Percentiles rank a stretch among this genome's conserved stretches.
phyloP scores from a whole-genome alignment of 2,797 vertebrate species.

The Mallotus villosus region DNA sequence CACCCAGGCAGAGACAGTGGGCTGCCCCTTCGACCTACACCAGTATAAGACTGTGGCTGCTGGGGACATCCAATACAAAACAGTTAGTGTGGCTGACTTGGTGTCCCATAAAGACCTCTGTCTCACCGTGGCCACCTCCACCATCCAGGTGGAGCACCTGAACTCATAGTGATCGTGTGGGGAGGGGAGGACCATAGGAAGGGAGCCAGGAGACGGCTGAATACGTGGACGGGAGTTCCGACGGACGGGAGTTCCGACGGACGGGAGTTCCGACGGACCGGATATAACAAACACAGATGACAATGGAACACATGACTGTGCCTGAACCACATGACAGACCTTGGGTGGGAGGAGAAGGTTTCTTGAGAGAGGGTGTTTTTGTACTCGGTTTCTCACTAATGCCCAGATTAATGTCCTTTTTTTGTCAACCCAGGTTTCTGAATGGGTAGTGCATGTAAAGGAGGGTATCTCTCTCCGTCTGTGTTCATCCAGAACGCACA shows the following conservation, averaged over 20 bases:
- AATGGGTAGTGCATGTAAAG: constrained; percentile 60
- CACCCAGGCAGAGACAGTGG: constrained; percentile 59
- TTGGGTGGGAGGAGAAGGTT: neutral
- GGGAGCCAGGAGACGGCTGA: constrained; percentile 6
- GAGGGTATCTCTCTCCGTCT: constrained; percentile 66
- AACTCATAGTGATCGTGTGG: constrained; percentile 82
- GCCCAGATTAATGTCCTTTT: constrained; percentile 49
- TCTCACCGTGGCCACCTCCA: constrained; percentile 93
- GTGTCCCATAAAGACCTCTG: constrained; percentile 96
- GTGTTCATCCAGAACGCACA: constrained; percentile 51
- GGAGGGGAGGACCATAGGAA: constrained; percentile 15
- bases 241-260: constrained; percentile 43
- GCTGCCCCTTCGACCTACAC: constrained; percentile 93
- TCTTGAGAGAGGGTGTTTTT: constrained; percentile 21
- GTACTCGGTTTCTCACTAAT: constrained; percentile 37
- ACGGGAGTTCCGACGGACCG: constrained; percentile 39
- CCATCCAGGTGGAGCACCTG: constrained; percentile 97
- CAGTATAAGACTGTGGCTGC: constrained; percentile 90
- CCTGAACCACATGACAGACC: constrained; percentile 39
- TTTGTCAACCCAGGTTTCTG: constrained; percentile 42
- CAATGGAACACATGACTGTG: constrained; percentile 56
- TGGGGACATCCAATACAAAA: constrained; percentile 79
- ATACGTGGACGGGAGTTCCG: constrained; percentile 33
- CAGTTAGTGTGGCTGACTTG: constrained; percentile 73
- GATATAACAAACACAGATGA: constrained; percentile 67